Percentiles rank a stretch among this genome's conserved stretches.
phyloP scores from a whole-genome alignment of 23 tunicate species.

The Oikopleura dioica region DNA sequence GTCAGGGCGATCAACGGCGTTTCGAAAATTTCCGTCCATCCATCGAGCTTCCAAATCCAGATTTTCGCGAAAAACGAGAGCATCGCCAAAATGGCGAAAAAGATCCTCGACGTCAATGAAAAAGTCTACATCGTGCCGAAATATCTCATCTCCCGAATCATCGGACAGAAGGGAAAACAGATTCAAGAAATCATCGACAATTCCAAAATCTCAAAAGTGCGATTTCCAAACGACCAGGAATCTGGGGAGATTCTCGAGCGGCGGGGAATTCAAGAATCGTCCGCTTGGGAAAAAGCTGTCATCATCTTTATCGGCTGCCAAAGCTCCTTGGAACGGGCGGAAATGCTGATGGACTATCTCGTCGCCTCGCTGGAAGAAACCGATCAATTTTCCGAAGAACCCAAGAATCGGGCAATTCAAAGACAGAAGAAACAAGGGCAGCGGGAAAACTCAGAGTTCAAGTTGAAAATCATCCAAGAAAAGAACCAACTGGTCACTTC shows the following conservation, averaged over 20 bases:
- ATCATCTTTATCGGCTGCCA: not conserved
- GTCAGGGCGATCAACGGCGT: not conserved
- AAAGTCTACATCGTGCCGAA: not conserved
- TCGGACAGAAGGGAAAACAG: slow-evolving; percentile 10
- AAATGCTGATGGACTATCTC: slow-evolving; percentile 1
- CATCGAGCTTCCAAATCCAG: not conserved
- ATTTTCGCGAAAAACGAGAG: not conserved
- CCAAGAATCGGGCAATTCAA: not conserved
- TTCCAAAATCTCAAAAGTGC: not conserved
- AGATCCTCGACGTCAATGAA: not conserved
- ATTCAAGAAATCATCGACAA: slow-evolving; percentile 13
- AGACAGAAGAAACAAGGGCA: not conserved
- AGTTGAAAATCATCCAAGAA: not conserved
- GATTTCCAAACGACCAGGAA: not conserved
- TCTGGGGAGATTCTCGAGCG: not conserved
- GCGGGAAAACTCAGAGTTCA: too few species aligned
- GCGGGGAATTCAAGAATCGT: not conserved
- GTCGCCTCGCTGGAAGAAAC: not conserved
- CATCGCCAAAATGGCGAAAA: not conserved
- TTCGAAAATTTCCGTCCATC: not conserved
- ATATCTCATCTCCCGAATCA: not conserved
- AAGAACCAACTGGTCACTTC: not conserved
- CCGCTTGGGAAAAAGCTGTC: not conserved
- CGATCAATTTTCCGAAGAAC: not conserved
- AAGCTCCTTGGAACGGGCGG: not conserved